phyloP scores from a whole-genome alignment of 2,888 invertebrate species.

The Pammene aurita region DNA sequence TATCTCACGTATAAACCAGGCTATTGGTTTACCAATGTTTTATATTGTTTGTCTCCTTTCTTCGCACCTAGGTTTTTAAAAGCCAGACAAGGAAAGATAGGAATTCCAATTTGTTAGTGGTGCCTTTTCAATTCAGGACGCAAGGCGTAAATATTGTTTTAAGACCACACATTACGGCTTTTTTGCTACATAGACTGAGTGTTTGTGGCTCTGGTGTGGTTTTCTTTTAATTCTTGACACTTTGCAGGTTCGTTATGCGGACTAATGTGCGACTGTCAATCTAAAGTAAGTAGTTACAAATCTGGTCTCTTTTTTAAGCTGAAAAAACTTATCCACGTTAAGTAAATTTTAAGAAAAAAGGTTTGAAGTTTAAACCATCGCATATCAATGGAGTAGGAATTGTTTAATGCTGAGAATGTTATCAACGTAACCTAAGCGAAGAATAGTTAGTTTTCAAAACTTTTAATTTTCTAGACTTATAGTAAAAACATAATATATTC shows the following conservation, averaged over 20 bases:
- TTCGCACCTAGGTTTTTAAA: background rate
- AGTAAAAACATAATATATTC: too few species aligned
- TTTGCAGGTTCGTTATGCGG: conserved; percentile 6
- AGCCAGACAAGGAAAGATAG: conserved; percentile 15
- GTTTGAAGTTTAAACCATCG: too few species aligned
- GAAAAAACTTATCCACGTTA: too few species aligned
- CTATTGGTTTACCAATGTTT: conserved; percentile 52
- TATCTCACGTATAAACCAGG: conserved; percentile 69
- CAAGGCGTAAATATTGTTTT: conserved; percentile 25
- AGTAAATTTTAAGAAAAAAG: too few species aligned
- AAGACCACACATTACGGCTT: conserved; percentile 38
- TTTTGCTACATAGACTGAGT: conserved; percentile 11
- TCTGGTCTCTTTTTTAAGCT: too few species aligned
- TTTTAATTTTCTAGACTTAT: too few species aligned
- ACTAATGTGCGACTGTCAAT: background rate
- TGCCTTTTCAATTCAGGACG: conserved; percentile 28
- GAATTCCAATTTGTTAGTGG: conserved; percentile 40
- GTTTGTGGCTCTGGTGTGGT: conserved; percentile 1
- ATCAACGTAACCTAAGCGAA: too few species aligned
- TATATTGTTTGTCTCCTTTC: conserved; percentile 45
- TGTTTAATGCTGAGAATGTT: too few species aligned
- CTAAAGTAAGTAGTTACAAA: background rate
- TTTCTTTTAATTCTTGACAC: conserved; percentile 18
- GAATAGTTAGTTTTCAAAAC: too few species aligned
- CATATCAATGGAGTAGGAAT: too few species aligned